phyloP scores from a whole-genome alignment of 2,888 invertebrate genomes.

The Cryptus armator region DNA sequence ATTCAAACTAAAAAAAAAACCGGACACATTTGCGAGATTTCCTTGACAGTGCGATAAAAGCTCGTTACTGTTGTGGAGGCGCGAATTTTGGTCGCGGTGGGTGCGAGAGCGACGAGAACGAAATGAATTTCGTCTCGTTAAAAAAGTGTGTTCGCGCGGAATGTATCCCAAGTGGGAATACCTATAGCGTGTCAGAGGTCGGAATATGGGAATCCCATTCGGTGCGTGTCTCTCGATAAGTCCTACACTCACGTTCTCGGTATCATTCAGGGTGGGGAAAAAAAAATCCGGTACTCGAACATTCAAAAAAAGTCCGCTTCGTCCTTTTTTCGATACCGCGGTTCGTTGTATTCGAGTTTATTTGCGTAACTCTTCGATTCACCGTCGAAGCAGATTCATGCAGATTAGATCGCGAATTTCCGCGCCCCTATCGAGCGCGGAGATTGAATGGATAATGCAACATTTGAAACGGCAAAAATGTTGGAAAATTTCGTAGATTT shows the following conservation, averaged over 20 bases:
- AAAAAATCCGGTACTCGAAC: not conserved
- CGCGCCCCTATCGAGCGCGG: too few species aligned
- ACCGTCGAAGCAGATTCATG: not conserved
- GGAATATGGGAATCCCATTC: constrained; percentile 22
- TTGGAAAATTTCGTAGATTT: too few species aligned
- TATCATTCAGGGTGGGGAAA: constrained; percentile 25
- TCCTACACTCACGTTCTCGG: constrained; percentile 26
- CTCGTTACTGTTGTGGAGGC: constrained; percentile 31
- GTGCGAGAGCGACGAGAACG: not conserved
- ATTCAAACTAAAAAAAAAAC: not conserved
- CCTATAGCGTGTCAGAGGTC: not conserved
- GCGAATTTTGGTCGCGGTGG: constrained; percentile 31
- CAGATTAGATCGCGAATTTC: not conserved
- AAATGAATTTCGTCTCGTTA: constrained; percentile 71
- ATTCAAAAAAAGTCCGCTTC: constrained; percentile 13
- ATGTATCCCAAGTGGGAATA: constrained; percentile 44
- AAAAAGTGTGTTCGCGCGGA: constrained; percentile 65
- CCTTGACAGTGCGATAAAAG: constrained; percentile 30
- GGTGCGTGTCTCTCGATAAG: constrained; percentile 40
- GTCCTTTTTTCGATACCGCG: constrained; percentile 21
- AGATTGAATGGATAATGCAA: too few species aligned
- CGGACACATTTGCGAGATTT: constrained; percentile 11
- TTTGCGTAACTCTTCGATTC: constrained; percentile 34
- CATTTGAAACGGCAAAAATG: not conserved
- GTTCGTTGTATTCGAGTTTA: constrained; percentile 13